Base-by-base conservation (phyloP, 2,888 invertebrate genomes). In the Drosophila meridiana region DNA sequence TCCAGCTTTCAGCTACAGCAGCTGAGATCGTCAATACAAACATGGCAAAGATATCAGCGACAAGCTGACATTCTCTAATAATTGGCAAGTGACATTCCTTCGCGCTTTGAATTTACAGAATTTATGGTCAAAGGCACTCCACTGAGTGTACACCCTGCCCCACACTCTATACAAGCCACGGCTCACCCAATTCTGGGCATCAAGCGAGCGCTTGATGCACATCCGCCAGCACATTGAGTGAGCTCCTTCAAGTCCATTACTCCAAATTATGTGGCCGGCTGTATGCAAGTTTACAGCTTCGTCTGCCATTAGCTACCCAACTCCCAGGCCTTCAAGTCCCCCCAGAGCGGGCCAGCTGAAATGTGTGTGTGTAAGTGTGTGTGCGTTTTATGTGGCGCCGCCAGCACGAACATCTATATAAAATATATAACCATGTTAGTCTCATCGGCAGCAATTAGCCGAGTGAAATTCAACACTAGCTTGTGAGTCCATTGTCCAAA, bases 51-150 rank as follows among this genome's bases (percentile, higher is more conserved):
- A 87, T 87, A 87, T 86, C 88, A 87, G 86, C 82, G 86, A 86
- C 82, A 88, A 85, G 88, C 82, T 83, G 87, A 86, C 86, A 83
- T 88, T 88, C 86, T 86, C 86, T 82, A 88, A 87, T 88, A 87
- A 87, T 87, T 87, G 86, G 88, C 86, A 85, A 86, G 85, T 86
- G 86, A 86, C 86, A 86, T 86, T 86, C 86, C 86, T 85, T 87
- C 86, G 86, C 86, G 88, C 88, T 87, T 85, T 86, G 86, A 87
- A 87, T 87, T 86, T 86, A 75, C 88, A 83, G 88, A 86, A 85
- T 86, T 87, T 85, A 87, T 85, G 87, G 85, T 87, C 85, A 85
- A 80, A 80, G 87, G 79, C 82, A 82, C 82, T 79, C 72, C 65
- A 71, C 53, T 20, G 58, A 62, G 67, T 57, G 61, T 52, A 59